Conservation (phyloP, 2,113 vertebrate genomes). For the Corythornis madagascariensis region DNA sequence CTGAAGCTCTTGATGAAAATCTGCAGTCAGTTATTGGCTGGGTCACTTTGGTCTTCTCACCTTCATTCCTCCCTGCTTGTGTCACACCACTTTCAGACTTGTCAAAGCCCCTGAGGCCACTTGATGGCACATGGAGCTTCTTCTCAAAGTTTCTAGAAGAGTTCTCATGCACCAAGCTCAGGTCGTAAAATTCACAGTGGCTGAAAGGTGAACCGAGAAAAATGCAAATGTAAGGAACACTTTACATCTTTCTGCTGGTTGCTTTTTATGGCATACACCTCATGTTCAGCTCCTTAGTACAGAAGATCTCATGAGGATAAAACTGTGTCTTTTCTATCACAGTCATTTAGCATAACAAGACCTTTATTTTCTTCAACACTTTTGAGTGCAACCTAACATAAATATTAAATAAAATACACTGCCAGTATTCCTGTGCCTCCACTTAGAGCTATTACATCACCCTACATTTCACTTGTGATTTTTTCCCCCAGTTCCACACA, state of each 20-base stretch:
- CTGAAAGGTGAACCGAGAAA: neutral
- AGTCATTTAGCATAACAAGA: neutral
- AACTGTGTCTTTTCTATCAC: neutral
- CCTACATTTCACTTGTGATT: neutral
- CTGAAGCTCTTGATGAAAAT: neutral
- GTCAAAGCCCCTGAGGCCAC: fast-evolving
- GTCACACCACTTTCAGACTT: neutral
- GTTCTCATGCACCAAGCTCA: neutral
- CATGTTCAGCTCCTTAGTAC: neutral
- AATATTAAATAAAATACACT: neutral
- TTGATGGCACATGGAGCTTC: neutral
- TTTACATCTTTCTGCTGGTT: neutral
- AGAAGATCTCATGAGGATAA: neutral
- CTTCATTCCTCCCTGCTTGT: neutral
- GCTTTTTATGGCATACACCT: neutral
- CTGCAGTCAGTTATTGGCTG: neutral
- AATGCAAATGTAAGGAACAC: neutral
- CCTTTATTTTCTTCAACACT: neutral
- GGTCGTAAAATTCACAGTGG: neutral
- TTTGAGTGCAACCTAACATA: neutral
- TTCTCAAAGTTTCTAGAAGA: neutral
- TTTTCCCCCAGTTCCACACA: neutral
- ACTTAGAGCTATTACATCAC: neutral
- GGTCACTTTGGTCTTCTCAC: neutral
- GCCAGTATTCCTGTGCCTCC: neutral